Percentiles rank a stretch among this genome's conserved stretches.
Evolutionary conservation across 2,888 invertebrate genomes (phyloP).

Genomic region (Cephus nigrinus): DNA sequence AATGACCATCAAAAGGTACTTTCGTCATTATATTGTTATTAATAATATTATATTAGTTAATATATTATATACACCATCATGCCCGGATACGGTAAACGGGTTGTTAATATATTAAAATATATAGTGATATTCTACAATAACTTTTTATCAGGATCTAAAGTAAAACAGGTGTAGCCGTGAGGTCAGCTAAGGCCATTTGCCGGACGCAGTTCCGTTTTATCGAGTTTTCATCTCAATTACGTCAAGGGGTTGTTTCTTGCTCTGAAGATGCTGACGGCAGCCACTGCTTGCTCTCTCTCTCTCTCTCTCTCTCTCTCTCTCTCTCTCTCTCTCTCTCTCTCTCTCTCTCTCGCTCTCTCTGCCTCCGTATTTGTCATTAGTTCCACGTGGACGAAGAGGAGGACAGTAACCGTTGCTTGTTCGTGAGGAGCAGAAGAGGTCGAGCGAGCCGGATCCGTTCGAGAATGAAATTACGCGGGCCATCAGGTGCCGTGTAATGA

Average conservation of each 20-base stretch:
- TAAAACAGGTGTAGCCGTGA: conserved; percentile 13
- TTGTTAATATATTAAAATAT: not conserved
- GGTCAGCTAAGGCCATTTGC: conserved; percentile 34
- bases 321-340: not conserved
- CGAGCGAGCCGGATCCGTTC: conserved; percentile 13
- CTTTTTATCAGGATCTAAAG: not conserved
- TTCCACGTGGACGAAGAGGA: conserved; percentile 50
- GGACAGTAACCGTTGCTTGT: conserved; percentile 22
- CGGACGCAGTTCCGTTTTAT: conserved; percentile 41
- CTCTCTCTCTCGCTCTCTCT: conserved; percentile 11
- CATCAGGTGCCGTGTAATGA: conserved; percentile 48
- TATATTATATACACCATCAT: not conserved
- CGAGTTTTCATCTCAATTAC: conserved; percentile 23
- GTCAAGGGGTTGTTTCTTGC: not conserved
- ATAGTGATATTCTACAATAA: not conserved
- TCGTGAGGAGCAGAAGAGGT: conserved; percentile 10
- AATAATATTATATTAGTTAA: not conserved
- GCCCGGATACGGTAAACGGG: not conserved
- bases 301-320: not conserved
- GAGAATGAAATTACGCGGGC: conserved; percentile 48
- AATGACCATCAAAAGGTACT: not conserved
- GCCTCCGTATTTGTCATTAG: conserved; percentile 45
- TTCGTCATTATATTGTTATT: not conserved
- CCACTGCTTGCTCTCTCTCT: not conserved
- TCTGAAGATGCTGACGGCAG: not conserved